Conservation (phyloP, 2,797 vertebrate genomes). For the Benthosema pterotum region DNA sequence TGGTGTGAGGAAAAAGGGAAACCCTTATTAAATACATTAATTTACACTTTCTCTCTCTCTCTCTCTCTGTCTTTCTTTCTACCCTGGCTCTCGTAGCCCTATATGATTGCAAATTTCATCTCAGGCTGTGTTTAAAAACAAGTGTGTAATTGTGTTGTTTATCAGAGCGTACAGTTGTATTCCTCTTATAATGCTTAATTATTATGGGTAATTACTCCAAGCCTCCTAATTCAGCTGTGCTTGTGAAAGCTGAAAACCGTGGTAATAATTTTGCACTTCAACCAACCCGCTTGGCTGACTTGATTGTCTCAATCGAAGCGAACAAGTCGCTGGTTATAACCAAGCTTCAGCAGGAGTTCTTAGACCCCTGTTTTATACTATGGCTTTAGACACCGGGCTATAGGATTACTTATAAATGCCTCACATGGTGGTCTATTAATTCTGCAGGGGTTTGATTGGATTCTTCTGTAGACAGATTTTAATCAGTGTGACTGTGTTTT, state of each 20-base stretch:
- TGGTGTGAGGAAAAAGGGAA: slow-evolving; percentile 55
- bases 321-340: slow-evolving; percentile 21
- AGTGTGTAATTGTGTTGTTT: slow-evolving; percentile 77
- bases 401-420: slow-evolving; percentile 6
- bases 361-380: background rate
- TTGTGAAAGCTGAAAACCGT: slow-evolving; percentile 42
- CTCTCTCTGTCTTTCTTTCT: slow-evolving; percentile 26
- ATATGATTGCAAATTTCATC: slow-evolving; percentile 66
- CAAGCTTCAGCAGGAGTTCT: slow-evolving; percentile 5
- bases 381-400: slow-evolving; percentile 25
- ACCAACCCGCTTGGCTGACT: slow-evolving; percentile 48
- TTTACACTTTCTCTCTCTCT: slow-evolving; percentile 36
- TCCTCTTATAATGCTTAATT: slow-evolving; percentile 68
- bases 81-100: slow-evolving; percentile 25
- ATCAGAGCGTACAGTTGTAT: slow-evolving; percentile 69
- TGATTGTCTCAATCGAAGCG: slow-evolving; percentile 51
- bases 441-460: slow-evolving; percentile 7
- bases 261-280: slow-evolving; percentile 63
- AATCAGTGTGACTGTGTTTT: background rate
- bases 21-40: slow-evolving; percentile 73
- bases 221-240: slow-evolving; percentile 62
- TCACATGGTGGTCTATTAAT: slow-evolving; percentile 26
- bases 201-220: slow-evolving; percentile 71
- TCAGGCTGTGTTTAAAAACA: slow-evolving; percentile 66
- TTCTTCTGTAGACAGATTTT: slow-evolving; percentile 9